Base-by-base conservation (phyloP, 1,140 invertebrate genomes). In the Hypothenemus hampei region DNA sequence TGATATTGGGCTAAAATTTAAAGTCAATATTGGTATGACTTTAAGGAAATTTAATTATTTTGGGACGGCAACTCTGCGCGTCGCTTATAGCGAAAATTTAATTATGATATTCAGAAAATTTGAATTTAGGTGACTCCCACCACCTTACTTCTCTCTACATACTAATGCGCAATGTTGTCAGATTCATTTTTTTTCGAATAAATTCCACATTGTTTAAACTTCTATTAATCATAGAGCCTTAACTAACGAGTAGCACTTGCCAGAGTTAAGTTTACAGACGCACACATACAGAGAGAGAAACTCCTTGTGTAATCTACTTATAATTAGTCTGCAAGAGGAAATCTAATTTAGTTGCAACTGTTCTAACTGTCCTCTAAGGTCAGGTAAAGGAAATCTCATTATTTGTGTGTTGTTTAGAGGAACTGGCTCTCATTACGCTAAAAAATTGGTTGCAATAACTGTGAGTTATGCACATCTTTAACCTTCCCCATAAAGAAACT, bases 1-100 rank as follows among this genome's bases (percentile, higher is more conserved):
- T 51, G 49, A 51, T 39, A 43, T 29, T 23, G 39, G 37, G 23
- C 43, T 31, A 50, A 41, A 51, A 50, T 51, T 41, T 33, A 51
- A 51, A 51, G 49, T 51, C 49, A 51, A 51, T 51, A 51, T 51
- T 51, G 49, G 49, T 51, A 51, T 41, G 49, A 51, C 49, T 51
- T 51, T 22, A 24, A 5, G 31, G 35, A 43, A 43, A 51, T 51
- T 51, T 51, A 51, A 51, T 51, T 51, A 51, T 51, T 41, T 51
- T 31, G 37, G 49, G 49, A 43, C 33, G 49, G 39, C 37, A 33
- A 21, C 37, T 51, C 19, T 33, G 15, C 16, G 23, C n/a, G n/a
- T n/a, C n/a, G n/a, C 37, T 51, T 51, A 31, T 40, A 22, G 35
- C n/a, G 35, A 15, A 49, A 49, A 49, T 49, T 49, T 49, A 49